Conservation (phyloP, 2,113 vertebrate species). For the Serinus canaria region DNA sequence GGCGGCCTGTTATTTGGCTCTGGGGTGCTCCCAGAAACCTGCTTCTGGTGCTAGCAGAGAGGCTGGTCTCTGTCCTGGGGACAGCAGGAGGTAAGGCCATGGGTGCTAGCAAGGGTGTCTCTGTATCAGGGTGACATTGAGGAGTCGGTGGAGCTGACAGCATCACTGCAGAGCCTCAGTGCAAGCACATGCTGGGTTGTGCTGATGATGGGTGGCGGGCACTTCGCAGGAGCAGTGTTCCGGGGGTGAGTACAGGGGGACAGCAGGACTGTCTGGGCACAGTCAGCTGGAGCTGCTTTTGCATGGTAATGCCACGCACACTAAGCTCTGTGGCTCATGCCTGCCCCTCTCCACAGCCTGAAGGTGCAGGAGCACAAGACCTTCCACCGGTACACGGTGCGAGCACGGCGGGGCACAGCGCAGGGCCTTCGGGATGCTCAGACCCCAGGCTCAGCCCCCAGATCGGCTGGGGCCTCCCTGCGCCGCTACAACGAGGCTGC, state of each 20-base stretch:
- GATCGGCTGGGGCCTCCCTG: slow-evolving; percentile 88
- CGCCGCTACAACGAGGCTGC: slow-evolving; percentile 89
- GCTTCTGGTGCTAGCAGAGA: background rate
- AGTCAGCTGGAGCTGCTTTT: background rate
- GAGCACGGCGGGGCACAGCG: slow-evolving; percentile 87
- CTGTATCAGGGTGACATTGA: slow-evolving; percentile 23
- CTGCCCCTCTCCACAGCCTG: slow-evolving; percentile 63
- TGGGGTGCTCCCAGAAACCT: background rate
- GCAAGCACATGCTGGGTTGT: slow-evolving; percentile 76
- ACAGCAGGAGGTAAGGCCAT: background rate
- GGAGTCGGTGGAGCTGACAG: slow-evolving; percentile 49
- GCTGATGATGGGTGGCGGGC: slow-evolving; percentile 93
- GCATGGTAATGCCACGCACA: accelerated
- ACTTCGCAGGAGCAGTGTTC: slow-evolving; percentile 94
- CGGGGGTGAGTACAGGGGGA: slow-evolving; percentile 79
- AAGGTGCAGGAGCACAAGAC: slow-evolving; percentile 90
- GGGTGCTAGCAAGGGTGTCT: background rate
- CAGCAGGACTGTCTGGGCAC: background rate
- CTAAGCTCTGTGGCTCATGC: background rate
- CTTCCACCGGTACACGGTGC: slow-evolving; percentile 93
- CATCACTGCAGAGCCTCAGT: slow-evolving; percentile 71
- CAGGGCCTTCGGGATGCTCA: slow-evolving; percentile 86
- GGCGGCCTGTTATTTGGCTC: background rate
- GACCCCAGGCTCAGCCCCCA: slow-evolving; percentile 75
- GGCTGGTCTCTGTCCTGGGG: background rate